Percentiles rank a stretch among this genome's conserved stretches.
Evolutionary conservation across 2,113 vertebrate species (phyloP).

Genomic region (Odontesthes bonariensis): DNA sequence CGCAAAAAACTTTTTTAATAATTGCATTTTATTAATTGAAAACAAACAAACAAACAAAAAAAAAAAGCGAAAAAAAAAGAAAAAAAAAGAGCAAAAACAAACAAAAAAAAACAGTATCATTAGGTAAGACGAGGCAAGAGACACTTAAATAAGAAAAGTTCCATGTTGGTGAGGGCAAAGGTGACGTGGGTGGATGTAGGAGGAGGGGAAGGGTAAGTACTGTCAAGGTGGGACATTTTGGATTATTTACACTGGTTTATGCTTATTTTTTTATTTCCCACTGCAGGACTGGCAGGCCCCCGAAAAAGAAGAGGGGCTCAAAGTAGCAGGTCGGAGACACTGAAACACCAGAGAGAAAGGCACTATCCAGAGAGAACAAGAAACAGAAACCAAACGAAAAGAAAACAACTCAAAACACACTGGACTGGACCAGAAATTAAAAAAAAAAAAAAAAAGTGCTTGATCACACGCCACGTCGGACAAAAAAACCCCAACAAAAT

Average conservation of each 20-base stretch:
- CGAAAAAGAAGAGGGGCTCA: conserved; percentile 43
- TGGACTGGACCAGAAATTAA: conserved; percentile 42
- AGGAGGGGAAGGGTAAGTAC: neutral
- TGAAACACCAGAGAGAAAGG: conserved; percentile 86
- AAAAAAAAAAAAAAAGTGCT: conserved; percentile 70
- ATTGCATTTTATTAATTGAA: conserved; percentile 86
- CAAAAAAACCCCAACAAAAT: conserved; percentile 5
- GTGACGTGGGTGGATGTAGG: conserved; percentile 51
- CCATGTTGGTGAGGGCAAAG: conserved; percentile 72
- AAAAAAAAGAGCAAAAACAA: conserved; percentile 54
- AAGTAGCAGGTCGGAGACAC: conserved; percentile 80
- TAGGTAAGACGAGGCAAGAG: conserved; percentile 80
- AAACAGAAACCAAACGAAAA: conserved; percentile 37
- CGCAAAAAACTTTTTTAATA: conserved; percentile 72
- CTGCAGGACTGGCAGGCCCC: conserved; percentile 69
- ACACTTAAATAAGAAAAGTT: conserved; percentile 83
- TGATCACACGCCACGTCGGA: conserved; percentile 65
- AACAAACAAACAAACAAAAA: conserved; percentile 64
- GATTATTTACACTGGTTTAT: conserved; percentile 63
- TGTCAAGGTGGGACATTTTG: conserved; percentile 44
- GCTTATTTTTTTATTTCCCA: conserved; percentile 47
- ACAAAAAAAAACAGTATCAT: conserved; percentile 72
- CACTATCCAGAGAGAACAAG: conserved; percentile 85
- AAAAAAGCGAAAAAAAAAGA: conserved; percentile 46
- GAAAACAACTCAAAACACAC: conserved; percentile 43